Evolutionary conservation across 1,140 invertebrate genomes (phyloP), one percentile per base, ranked within the genome.

Genomic region (Ephestia elutella): DNA sequence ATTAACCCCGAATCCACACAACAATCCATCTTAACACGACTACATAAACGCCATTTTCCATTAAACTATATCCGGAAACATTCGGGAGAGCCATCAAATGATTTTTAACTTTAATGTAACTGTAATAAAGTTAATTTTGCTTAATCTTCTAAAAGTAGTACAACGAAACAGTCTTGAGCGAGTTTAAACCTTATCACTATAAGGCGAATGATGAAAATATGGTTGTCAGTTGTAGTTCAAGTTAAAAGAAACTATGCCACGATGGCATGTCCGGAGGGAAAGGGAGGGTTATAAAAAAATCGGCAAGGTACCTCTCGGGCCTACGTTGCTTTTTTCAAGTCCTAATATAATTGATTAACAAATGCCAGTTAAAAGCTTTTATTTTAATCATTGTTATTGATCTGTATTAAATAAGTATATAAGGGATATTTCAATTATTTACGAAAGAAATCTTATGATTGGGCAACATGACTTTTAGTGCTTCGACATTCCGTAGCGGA

Each of bases 1-100:
- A 60, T 55, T 55, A 55, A 32, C 20, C n/a, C 20, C 9, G n/a
- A 53, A 25, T 44, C 13, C 38, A 44, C 13, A 15, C 38, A 44
- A 44, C n/a, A 44, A 44, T 44, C 1, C 15, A 44, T 44, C 38
- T n/a, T 44, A 44, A 44, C 38, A 44, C 38, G 0, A 44, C 38
- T n/a, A 44, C 13, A 15, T 44, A 44, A 44, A 44, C 15, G 15
- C n/a, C 7, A 44, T 15, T 15, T 44, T 44, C 38, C 13, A 15
- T 10, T 15, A 44, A 44, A 44, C 15, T 5, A 17, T 17, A 10
- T 10, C n/a, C 38, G n/a, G 38, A 44, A 44, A 44, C 15, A 17
- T 44, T 15, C 38, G 4, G 10, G 38, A 17, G 38, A 3, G 38
- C 7, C 7, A 5, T 44, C 10, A 44, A 44, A 44, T 15, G 2